Evolutionary conservation across 2,113 vertebrate genomes (phyloP).

Genomic region (Anser brachyrhynchus): DNA sequence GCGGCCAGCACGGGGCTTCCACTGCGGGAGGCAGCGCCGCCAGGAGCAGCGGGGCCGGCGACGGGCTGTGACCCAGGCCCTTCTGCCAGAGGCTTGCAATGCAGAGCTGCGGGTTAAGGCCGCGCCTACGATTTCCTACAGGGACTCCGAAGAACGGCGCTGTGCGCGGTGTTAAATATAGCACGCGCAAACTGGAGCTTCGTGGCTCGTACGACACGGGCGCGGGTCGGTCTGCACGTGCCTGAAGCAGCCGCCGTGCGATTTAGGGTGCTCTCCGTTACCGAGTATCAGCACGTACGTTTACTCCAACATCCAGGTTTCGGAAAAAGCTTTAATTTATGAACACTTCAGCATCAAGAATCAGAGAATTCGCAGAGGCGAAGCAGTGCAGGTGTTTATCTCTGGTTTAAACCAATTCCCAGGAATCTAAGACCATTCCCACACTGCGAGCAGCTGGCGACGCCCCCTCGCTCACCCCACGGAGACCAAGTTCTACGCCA

Average conservation of each 20-base stretch:
- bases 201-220: rapidly evolving
- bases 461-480: background rate
- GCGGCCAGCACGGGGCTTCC: background rate
- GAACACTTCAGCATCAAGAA: background rate
- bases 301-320: rapidly evolving
- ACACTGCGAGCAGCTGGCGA: rapidly evolving
- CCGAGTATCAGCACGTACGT: background rate
- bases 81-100: rapidly evolving
- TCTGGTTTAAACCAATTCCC: background rate
- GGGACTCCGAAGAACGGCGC: background rate
- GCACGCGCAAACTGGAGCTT: rapidly evolving
- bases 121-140: background rate
- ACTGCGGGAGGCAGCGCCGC: rapidly evolving
- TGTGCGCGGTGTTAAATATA: rapidly evolving
- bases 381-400: rapidly evolving
- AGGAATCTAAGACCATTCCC: background rate
- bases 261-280: background rate
- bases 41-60: background rate
- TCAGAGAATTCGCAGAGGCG: background rate
- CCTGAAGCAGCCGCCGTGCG: rapidly evolving
- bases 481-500: rapidly evolving
- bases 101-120: background rate
- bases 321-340: background rate
- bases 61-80: background rate
- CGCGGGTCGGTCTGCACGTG: rapidly evolving